phyloP scores from a whole-genome alignment of 2,113 vertebrate genomes.

The Oncorhynchus masou region DNA sequence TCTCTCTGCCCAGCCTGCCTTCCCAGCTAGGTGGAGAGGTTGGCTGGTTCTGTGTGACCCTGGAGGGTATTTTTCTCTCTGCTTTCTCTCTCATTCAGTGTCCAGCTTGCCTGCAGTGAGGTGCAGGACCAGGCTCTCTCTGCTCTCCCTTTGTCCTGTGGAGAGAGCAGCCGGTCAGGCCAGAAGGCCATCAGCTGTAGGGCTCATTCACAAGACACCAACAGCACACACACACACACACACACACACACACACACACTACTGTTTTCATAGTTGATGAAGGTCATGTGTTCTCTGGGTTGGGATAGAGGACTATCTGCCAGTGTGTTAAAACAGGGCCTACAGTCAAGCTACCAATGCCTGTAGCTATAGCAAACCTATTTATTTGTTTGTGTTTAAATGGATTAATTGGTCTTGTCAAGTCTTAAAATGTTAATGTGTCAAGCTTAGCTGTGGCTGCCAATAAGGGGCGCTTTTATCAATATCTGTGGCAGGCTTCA shows the following conservation, averaged over 20 bases:
- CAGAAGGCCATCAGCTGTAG: conserved; percentile 59
- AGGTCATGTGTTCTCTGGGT: conserved; percentile 19
- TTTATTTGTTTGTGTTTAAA: not conserved
- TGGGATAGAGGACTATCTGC: not conserved
- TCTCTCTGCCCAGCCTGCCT: too few species aligned
- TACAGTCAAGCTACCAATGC: not conserved
- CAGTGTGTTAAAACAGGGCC: conserved; percentile 15
- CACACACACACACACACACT: not conserved
- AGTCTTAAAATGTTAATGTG: not conserved
- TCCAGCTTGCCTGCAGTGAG: too few species aligned
- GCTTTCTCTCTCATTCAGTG: not conserved
- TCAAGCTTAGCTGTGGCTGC: not conserved
- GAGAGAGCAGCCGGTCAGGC: conserved; percentile 61
- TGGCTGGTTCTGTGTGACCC: not conserved
- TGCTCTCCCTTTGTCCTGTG: conserved; percentile 26
- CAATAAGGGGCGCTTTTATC: too few species aligned
- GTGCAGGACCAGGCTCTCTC: conserved; percentile 35
- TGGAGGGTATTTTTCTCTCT: not conserved
- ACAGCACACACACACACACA: not conserved
- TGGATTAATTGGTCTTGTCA: not conserved
- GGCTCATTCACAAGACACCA: conserved; percentile 59
- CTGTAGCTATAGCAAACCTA: not conserved
- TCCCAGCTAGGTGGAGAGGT: too few species aligned
- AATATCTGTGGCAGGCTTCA: not conserved
- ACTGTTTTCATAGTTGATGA: conserved; percentile 3